Conservation (phyloP, 2,113 vertebrate species). For the Grantiella picta region DNA sequence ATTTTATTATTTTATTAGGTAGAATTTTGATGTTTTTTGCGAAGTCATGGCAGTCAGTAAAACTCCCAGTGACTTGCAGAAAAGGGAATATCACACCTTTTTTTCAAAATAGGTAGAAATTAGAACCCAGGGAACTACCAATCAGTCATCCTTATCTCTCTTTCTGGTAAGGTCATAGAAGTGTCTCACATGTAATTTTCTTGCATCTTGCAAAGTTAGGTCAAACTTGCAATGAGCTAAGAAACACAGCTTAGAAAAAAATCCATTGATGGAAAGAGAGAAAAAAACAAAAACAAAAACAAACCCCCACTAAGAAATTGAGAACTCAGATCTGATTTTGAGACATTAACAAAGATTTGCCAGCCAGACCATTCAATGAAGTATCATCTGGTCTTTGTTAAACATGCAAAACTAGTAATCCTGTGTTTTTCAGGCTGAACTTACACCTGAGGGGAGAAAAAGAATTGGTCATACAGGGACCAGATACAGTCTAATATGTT, state of each 20-base stretch:
- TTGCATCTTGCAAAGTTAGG: neutral
- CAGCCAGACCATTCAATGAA: neutral
- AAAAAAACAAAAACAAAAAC: neutral
- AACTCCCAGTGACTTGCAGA: neutral
- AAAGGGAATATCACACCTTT: neutral
- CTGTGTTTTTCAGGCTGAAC: neutral
- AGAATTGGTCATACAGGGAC: neutral
- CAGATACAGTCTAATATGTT: neutral
- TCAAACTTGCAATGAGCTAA: neutral
- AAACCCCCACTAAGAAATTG: neutral
- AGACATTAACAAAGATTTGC: neutral
- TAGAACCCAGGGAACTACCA: neutral
- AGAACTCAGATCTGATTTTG: neutral
- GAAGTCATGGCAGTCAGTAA: neutral
- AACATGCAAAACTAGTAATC: neutral
- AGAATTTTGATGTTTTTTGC: neutral
- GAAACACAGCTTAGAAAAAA: neutral
- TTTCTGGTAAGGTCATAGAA: neutral
- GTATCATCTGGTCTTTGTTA: neutral
- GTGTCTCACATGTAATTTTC: neutral
- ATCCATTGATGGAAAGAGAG: neutral
- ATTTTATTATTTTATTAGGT: neutral
- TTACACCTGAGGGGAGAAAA: neutral
- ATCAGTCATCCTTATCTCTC: neutral
- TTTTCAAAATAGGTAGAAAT: neutral